Evolutionary conservation across 2,888 invertebrate species (phyloP), one percentile per base, ranked within the genome.

Genomic region (Stictocephala bisonia): DNA sequence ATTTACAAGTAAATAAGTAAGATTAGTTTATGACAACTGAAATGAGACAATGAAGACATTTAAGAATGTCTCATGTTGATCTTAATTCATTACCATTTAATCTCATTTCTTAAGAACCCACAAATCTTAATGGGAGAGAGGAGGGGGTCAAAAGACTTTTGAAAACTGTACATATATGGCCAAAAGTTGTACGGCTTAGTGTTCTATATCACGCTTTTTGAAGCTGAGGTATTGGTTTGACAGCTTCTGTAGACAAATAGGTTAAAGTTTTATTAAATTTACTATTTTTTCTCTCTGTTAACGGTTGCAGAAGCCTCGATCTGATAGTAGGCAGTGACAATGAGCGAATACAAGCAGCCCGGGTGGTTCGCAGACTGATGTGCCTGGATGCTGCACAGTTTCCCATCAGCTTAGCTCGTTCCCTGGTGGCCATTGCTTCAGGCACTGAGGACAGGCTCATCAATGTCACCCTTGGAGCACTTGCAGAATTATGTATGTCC

Each of bases 271-370:
- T 27, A 56, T 72, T 29, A 11, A 70, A 24, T 60, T n/a, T 9
- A 3, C 60, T 9, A n/a, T 60, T 58, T 11, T 71, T 20, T 9
- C 27, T 22, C 24, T 18, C 22, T 44, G 22, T 70, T 73, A 31
- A 40, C 76, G 44, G 78, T 77, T 84, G 81, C 79, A 93, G 95
- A 81, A 96, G 95, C 78, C 89, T 98, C 83, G 98, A 98, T 85
- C 86, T 97, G 76, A 90, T 93, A 84, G 86, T 96, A 58, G 93
- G 93, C 80, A 96, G 96, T 84, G 85, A 86, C 74, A 91, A 95
- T 79, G 98, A 97, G 84, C 88, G 97, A 50, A 90, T 95, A 69
- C 97, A 97, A 85, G 96, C 95, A 0, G 86, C 97, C 79, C 91
- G 96, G 80, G 88, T 98, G 74, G 92, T 95, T 71, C 86, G 87